Evolutionary conservation across 2,888 invertebrate species (phyloP).

Genomic region (Mylabris sibirica): DNA sequence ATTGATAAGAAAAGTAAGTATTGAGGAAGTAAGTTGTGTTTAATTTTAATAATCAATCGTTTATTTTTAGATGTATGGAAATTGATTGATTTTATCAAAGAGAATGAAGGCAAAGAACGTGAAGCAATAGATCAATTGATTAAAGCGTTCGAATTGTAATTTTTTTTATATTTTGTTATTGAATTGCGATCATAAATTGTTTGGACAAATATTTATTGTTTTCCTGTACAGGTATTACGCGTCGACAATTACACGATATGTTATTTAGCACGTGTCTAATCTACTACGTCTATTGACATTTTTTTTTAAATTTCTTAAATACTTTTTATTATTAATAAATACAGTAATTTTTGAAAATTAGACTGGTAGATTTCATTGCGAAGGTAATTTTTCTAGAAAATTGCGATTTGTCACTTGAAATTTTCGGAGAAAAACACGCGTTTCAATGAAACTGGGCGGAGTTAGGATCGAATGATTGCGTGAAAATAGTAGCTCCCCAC

Average conservation of each 20-base stretch:
- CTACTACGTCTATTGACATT: not conserved
- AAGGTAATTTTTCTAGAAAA: not conserved
- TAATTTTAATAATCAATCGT: conserved; percentile 1
- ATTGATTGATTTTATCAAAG: conserved; percentile 56
- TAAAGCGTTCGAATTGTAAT: conserved; percentile 58
- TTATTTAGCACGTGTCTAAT: not conserved
- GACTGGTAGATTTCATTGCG: not conserved
- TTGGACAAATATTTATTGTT: not conserved
- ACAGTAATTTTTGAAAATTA: not conserved
- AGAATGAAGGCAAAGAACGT: conserved; percentile 45
- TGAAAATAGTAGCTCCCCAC: not conserved
- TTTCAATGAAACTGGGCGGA: not conserved
- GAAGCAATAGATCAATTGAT: conserved; percentile 55
- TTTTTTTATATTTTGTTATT: conserved; percentile 21
- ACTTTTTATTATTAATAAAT: not conserved
- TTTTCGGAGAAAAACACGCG: not conserved
- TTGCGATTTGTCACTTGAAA: not conserved
- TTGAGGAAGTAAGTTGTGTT: conserved; percentile 9
- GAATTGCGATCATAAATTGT: not conserved
- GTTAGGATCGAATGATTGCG: not conserved
- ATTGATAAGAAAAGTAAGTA: conserved; percentile 68
- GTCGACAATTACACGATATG: not conserved
- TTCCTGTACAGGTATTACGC: not conserved
- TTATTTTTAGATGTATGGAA: conserved; percentile 56
- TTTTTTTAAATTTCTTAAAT: not conserved